Conservation (phyloP, 92 coral and sea anemone species). For the Palythoa grandis region DNA sequence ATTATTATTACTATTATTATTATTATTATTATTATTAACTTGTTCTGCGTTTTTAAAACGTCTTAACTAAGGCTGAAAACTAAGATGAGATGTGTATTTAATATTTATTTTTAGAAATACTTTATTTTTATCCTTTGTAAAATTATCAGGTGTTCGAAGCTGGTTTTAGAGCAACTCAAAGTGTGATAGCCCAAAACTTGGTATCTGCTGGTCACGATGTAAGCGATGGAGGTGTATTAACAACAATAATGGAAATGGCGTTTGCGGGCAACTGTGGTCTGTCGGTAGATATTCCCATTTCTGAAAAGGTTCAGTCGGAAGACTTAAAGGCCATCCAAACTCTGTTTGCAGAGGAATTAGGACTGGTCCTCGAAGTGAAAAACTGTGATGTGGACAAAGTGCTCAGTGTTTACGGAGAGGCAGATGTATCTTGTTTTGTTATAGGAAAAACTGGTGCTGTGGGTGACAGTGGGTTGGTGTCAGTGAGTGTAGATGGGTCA, state of each 20-base stretch:
- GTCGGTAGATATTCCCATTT: constrained; percentile 59
- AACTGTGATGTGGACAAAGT: constrained; percentile 72
- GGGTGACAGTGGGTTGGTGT: constrained; percentile 75
- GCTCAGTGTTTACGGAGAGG: constrained; percentile 58
- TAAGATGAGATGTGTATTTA: too few relatives aligned
- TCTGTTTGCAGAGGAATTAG: constrained; percentile 94
- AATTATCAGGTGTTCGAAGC: constrained; percentile 70
- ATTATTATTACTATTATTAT: too few relatives aligned
- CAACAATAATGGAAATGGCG: constrained; percentile 92
- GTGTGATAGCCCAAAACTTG: constrained; percentile 67
- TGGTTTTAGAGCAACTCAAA: constrained; percentile 83
- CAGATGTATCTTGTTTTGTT: constrained; percentile 65
- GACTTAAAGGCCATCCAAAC: constrained; percentile 61
- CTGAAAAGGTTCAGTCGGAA: constrained; percentile 37
- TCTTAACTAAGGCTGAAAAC: too few relatives aligned
- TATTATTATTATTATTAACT: too few relatives aligned
- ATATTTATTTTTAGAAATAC: not conserved
- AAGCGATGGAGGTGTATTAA: constrained; percentile 93
- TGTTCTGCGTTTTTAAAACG: too few relatives aligned
- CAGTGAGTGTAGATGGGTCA: constrained; percentile 70
- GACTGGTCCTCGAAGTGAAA: constrained; percentile 83
- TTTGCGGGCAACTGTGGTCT: constrained; percentile 97
- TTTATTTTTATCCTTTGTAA: constrained; percentile 20
- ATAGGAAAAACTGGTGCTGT: constrained; percentile 74
- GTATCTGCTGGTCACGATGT: constrained; percentile 93